Evolutionary conservation across 1,140 invertebrate species (phyloP).

Genomic region (Augochlora pura): DNA sequence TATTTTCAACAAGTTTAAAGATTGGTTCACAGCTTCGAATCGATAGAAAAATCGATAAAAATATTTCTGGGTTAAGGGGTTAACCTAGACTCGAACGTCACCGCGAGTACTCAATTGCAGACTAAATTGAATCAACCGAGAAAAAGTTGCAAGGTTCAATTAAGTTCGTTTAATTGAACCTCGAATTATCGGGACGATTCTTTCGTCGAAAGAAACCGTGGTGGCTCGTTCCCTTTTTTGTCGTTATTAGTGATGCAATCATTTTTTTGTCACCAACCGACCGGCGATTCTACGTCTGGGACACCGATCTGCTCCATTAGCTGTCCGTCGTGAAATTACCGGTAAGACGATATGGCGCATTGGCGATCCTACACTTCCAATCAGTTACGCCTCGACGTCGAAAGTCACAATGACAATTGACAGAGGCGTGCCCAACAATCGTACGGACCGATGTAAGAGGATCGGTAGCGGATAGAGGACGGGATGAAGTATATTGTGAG

Average conservation of each 20-base stretch:
- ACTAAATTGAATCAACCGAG: not conserved
- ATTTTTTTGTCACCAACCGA: constrained; percentile 30
- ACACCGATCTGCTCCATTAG: constrained; percentile 70
- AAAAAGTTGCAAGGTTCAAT: not conserved
- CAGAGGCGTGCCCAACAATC: constrained; percentile 65
- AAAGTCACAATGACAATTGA: constrained; percentile 66
- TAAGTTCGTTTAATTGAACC: not conserved
- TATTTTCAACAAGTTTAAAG: too few relatives aligned
- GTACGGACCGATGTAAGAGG: constrained; percentile 42
- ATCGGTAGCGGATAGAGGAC: constrained; percentile 5
- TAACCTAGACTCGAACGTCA: not conserved
- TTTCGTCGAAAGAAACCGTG: constrained; percentile 1
- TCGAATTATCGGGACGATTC: not conserved
- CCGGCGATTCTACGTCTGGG: constrained; percentile 31
- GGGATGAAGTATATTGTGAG: not conserved
- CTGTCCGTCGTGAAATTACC: constrained; percentile 57
- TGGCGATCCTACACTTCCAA: constrained; percentile 62
- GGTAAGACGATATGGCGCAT: constrained; percentile 58
- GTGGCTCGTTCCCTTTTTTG: constrained; percentile 22
- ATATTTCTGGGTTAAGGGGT: not conserved
- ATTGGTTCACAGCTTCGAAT: too few relatives aligned
- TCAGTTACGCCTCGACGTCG: constrained; percentile 72
- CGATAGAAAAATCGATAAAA: too few relatives aligned
- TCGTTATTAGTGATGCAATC: not conserved
- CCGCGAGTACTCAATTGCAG: not conserved